Percentiles rank a stretch among this genome's conserved stretches.
phyloP scores from a whole-genome alignment of 1,140 invertebrate species.

The Bombus picipes region DNA sequence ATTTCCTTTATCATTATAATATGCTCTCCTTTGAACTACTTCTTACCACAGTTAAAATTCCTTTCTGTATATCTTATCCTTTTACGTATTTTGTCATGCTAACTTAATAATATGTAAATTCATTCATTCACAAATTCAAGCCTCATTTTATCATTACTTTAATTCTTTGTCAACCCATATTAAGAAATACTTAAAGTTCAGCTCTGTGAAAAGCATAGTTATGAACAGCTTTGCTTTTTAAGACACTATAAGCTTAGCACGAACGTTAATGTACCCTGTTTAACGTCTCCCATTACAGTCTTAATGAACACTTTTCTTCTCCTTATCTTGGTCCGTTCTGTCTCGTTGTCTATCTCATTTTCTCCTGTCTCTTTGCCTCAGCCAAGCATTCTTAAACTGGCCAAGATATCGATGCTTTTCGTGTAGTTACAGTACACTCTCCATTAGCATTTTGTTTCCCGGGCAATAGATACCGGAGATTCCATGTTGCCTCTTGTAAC shows the following conservation, averaged over 20 bases:
- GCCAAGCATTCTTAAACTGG: conserved; percentile 50
- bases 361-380: not conserved
- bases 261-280: conserved; percentile 72
- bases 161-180: conserved; percentile 37
- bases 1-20: not conserved
- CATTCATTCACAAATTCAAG: not conserved
- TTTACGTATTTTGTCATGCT: not conserved
- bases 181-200: conserved; percentile 35
- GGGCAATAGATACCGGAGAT: conserved; percentile 26
- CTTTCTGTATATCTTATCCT: not conserved
- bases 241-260: conserved; percentile 65
- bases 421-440: conserved; percentile 7
- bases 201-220: not conserved
- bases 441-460: conserved; percentile 60
- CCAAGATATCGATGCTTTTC: conserved; percentile 52
- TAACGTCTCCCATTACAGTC: conserved; percentile 73
- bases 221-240: conserved; percentile 59
- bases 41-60: not conserved
- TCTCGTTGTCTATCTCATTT: conserved; percentile 47
- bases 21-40: not conserved
- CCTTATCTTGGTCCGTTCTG: conserved; percentile 43
- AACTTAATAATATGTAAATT: not conserved
- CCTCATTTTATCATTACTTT: not conserved
- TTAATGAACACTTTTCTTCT: conserved; percentile 70
- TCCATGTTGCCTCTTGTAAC: conserved; percentile 8